Base-by-base conservation (phyloP, 1,140 invertebrate genomes). In the Drosophila orena region DNA sequence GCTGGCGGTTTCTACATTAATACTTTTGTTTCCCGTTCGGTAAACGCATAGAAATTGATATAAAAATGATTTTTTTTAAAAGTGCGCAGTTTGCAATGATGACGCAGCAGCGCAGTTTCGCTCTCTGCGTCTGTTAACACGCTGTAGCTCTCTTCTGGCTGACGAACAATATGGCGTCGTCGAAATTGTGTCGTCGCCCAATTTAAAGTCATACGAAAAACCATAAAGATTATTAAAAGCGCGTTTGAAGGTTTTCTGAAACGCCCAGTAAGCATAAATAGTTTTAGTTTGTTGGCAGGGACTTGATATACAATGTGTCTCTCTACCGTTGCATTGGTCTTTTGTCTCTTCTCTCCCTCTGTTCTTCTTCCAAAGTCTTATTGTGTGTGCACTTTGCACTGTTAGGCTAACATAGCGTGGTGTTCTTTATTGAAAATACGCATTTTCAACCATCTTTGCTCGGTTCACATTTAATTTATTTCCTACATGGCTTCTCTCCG, bases 71-170 rank as follows among this genome's bases (percentile, higher is more conserved):
- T 35, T 71, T 46, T 70, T 68, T 73, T 58, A 59, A 79, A 86
- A 88, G 76, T 88, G 84, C 84, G 84, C 84, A 88, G 84, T 88
- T 88, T 74, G 84, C 84, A 88, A 77, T 84, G 85, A 88, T 88
- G 84, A 88, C 84, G 84, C 84, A 88, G 81, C 81, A 78, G 62
- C 59, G 58, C 58, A 27, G 58, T 59, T 58, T 56, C 17, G 20
- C 72, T 79, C 77, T 85, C 72, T 85, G 50, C 4, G 30, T 35
- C 58, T 75, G 64, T 86, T 77, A 70, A 69, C 47, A 2, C 7
- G 14, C 22, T 54, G 11, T 58, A n/a, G 20, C 49, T 57, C 54
- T 76, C 55, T 75, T 56, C 4, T 37, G 30, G 24, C 4, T 58
- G 52, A 49, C 20, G 57, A 54, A 88, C 84, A 88, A 88, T 89